A percentile compares a stretch with the other conserved stretches of the same genome.
Evolutionary conservation across 2,888 invertebrate genomes (phyloP).

Genomic region (Neocrepidodera transversa): DNA sequence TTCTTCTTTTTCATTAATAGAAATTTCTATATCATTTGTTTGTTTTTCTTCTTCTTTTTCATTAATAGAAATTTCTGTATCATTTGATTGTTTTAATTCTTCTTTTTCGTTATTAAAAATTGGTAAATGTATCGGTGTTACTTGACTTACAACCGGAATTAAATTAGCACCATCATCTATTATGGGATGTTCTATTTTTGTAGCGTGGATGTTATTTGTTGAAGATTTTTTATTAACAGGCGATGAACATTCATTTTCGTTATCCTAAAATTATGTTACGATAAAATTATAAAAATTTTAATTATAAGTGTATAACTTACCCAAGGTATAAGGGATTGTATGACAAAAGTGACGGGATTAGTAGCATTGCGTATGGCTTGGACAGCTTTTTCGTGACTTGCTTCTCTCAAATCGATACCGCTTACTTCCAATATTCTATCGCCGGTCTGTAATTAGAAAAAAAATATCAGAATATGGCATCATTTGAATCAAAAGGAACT

Average conservation of each 20-base stretch:
- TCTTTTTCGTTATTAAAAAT: background rate
- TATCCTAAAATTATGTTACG: too few relatives aligned
- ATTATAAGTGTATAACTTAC: slow-evolving; percentile 61
- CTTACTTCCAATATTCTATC: slow-evolving; percentile 92
- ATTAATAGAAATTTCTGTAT: too few relatives aligned
- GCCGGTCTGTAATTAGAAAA: slow-evolving; percentile 71
- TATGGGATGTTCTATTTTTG: slow-evolving; percentile 2
- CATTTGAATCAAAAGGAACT: too few relatives aligned
- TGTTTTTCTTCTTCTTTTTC: too few relatives aligned
- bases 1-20: background rate
- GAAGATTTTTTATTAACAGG: slow-evolving; percentile 34
- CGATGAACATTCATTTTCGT: slow-evolving; percentile 39
- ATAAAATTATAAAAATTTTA: slow-evolving; percentile 19
- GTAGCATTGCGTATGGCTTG: slow-evolving; percentile 91
- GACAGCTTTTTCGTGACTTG: slow-evolving; percentile 93
- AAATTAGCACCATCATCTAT: slow-evolving; percentile 16
- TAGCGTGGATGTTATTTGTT: background rate
- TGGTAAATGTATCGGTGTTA: slow-evolving; percentile 26
- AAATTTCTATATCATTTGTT: too few relatives aligned
- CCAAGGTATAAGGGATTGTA: slow-evolving; percentile 82
- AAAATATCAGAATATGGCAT: too few relatives aligned
- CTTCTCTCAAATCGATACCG: slow-evolving; percentile 86
- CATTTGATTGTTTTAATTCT: too few relatives aligned
- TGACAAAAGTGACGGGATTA: slow-evolving; percentile 87
- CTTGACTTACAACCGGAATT: slow-evolving; percentile 15